These are phyloP conservation scores for Pelusios castaneus DNA, from an alignment of 2,113 vertebrate species.

Conservation along the genomic window DNA sequence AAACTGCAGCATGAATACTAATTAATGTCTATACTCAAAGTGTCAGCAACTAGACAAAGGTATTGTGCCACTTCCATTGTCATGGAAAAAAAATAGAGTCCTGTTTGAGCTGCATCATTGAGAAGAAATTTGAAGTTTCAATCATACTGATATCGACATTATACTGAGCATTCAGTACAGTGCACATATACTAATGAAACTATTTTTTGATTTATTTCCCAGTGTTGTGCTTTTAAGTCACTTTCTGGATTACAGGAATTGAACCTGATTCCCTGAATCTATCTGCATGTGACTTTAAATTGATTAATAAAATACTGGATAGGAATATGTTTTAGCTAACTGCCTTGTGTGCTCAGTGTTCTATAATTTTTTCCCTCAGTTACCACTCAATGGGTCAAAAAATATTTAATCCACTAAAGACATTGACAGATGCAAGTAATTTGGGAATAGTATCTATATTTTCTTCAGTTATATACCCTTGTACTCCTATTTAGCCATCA, in stretches of 20 bases:
- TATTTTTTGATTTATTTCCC: slow-evolving; percentile 16
- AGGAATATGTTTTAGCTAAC: slow-evolving; percentile 36
- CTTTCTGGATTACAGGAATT: neutral
- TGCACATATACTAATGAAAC: neutral
- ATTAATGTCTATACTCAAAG: slow-evolving; percentile 64
- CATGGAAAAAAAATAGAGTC: neutral
- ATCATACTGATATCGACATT: slow-evolving; percentile 36
- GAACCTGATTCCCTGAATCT: neutral
- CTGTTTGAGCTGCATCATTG: slow-evolving; percentile 27
- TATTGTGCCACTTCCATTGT: neutral
- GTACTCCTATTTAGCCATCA: neutral
- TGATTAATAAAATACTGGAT: slow-evolving; percentile 31
- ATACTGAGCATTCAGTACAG: slow-evolving; percentile 24
- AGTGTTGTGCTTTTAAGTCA: slow-evolving; percentile 32
- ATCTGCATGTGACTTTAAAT: slow-evolving; percentile 18
- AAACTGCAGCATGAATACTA: slow-evolving; percentile 36
- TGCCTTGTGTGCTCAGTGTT: neutral
- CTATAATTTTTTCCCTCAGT: slow-evolving; percentile 19
- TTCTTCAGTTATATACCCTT: neutral
- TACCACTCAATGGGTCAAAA: slow-evolving; percentile 15
- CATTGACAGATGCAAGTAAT: neutral
- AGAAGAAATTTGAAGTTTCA: slow-evolving; percentile 61
- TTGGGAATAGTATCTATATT: neutral
- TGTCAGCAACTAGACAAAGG: slow-evolving; percentile 31
- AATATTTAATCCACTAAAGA: slow-evolving; percentile 36